Evolutionary conservation across 1,140 invertebrate genomes (phyloP), one percentile per base, ranked within the genome.

Genomic region (Calephelis virginiensis): DNA sequence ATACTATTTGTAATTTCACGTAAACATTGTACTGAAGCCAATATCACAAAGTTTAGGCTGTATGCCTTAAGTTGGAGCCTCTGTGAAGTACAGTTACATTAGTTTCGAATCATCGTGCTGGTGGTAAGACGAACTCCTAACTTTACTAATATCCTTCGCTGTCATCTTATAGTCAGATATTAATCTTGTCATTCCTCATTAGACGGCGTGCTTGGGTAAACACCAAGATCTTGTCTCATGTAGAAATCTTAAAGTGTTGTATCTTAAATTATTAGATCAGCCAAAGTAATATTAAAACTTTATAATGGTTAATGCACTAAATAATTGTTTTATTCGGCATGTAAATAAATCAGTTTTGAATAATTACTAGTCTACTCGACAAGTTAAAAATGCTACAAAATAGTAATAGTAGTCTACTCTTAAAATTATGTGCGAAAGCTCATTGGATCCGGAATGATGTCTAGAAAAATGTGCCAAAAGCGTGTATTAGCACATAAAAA

Each of bases 121-220:
- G 45, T 11, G 60, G 28, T 38, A 53, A 17, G 59, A 10, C 47
- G 11, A 38, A 43, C n/a, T 43, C n/a, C n/a, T 46, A 61, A 67
- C 48, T 67, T 67, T 67, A 47, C 38, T 67, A 67, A 62, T 67
- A 50, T 66, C 12, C n/a, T 43, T 17, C 38, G 38, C 8, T 11
- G 49, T 67, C 40, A 67, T 67, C 59, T 45, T 43, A 48, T 37
- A 8, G 50, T 48, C 10, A n/a, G 48, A 28, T 66, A 48, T 60
- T 47, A 64, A 69, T 12, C 14, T 64, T 11, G 46, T 47, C 9
- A n/a, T 48, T 48, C 61, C 50, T 56, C 12, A 53, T 53, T 53
- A 53, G 12, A 17, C 49, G 7, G 1, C 9, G 8, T 53, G 8
- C 13, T 53, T 8, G 14, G 14, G 12, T 28, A 17, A 5, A n/a